phyloP scores from a whole-genome alignment of 2,113 vertebrate species.

The Cynoglossus semilaevis region DNA sequence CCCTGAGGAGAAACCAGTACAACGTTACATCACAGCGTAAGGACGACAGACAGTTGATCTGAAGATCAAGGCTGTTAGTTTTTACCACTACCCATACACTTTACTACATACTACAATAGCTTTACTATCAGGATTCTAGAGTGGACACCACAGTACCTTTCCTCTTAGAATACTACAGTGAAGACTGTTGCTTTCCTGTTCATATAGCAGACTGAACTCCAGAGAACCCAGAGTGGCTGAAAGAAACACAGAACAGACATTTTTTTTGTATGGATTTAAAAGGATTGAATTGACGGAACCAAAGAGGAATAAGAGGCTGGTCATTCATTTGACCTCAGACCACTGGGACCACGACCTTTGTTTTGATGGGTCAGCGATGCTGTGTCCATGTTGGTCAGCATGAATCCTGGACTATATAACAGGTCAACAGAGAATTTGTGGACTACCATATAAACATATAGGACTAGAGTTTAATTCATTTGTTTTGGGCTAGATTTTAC shows the following conservation, averaged over 20 bases:
- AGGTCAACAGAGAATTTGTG: too few species aligned
- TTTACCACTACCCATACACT: slow-evolving; percentile 28
- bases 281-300: slow-evolving; percentile 14
- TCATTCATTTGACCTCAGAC: too few species aligned
- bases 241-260: slow-evolving; percentile 44
- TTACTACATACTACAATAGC: slow-evolving; percentile 32
- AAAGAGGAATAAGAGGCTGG: background rate
- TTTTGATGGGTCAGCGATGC: too few species aligned
- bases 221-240: slow-evolving; percentile 90
- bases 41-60: slow-evolving; percentile 31
- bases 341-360: too few species aligned
- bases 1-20: slow-evolving; percentile 75
- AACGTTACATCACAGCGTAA: slow-evolving; percentile 14
- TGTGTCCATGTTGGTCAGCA: too few species aligned
- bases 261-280: slow-evolving; percentile 12
- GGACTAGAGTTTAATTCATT: too few species aligned
- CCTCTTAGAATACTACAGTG: slow-evolving; percentile 90
- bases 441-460: too few species aligned
- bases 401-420: too few species aligned
- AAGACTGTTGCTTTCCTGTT: slow-evolving; percentile 90
- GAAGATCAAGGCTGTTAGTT: slow-evolving; percentile 48
- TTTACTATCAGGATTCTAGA: slow-evolving; percentile 29
- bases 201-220: slow-evolving; percentile 91
- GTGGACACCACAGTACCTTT: slow-evolving; percentile 77
- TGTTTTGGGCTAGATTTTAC: too few species aligned